Conservation (phyloP, 2,797 vertebrate genomes). For the Trachops cirrhosus region DNA sequence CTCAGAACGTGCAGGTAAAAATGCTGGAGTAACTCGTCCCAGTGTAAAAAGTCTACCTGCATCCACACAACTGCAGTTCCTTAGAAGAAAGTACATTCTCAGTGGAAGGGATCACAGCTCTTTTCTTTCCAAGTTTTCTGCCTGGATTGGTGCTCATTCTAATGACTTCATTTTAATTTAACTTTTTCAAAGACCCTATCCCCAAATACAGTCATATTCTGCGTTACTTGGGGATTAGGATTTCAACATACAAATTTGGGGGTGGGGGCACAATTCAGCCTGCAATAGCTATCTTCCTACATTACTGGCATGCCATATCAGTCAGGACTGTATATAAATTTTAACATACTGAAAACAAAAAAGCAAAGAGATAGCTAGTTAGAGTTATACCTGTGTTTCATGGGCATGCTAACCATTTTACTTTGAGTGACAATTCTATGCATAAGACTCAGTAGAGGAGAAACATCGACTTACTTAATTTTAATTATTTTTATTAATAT, state of each 20-base stretch:
- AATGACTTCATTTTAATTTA: constrained; percentile 17
- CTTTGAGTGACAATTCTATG: neutral
- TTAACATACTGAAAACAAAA: constrained; percentile 20
- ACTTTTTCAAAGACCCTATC: constrained; percentile 6
- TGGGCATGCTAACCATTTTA: constrained; percentile 28
- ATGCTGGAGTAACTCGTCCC: no score
- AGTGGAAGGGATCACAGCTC: no score
- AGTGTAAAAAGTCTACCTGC: no score
- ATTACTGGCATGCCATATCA: neutral
- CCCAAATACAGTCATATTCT: neutral
- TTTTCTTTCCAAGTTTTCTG: no score
- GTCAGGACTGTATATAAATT: neutral
- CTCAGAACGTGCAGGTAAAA: no score
- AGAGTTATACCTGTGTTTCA: constrained; percentile 6
- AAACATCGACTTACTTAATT: constrained; percentile 47
- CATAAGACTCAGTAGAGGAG: neutral
- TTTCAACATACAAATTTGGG: neutral
- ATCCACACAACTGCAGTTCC: no score
- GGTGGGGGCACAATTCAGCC: neutral
- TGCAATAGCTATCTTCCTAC: neutral
- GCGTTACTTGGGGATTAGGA: neutral
- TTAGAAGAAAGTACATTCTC: no score
- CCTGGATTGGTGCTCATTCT: neutral
- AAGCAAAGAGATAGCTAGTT: neutral
- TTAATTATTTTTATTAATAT: constrained; percentile 51